Evolutionary conservation across 2,113 vertebrate species (phyloP), one percentile per base, ranked within the genome.

Genomic region (Prietella phreatophila): DNA sequence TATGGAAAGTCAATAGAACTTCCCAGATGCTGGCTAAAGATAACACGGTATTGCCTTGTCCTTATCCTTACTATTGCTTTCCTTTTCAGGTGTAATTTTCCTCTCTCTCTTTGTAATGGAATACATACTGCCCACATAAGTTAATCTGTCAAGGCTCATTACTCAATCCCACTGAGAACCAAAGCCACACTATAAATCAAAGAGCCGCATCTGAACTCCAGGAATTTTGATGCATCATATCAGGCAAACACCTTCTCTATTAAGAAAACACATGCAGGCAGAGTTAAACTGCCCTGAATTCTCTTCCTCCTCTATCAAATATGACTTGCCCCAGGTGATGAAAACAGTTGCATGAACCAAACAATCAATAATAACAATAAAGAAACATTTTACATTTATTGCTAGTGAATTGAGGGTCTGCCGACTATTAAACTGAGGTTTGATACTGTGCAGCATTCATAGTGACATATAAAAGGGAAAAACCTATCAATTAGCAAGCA

Each of bases 121-220:
- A 82, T 71, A 89, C 60, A 91, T 79, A 85, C 60, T 85, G 82
- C 86, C 58, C 83, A 78, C 90, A 83, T 88, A 84, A 84, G 60
- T 91, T 91, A 75, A 90, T 90, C 69, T 88, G 85, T 92, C 88
- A 85, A 85, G 85, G 81, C 53, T 85, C 85, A 85, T 89, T 90
- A 83, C 79, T 42, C 39, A 63, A 89, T 85, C 76, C 63, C 75
- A 83, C 80, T 78, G 84, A 88, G 60, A 91, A 83, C 33, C 69
- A 90, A 92, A 91, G 85, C 89, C 88, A 89, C 84, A 87, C 71
- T 20, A 86, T 90, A 91, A 92, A 90, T 91, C 82, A 92, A 87
- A 86, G 83, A 76, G 85, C 73, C 56, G 76, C 73, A 87, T 87
- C 36, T 87, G 58, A 89, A 89, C 88, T 89, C 87, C 88, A 87